Evolutionary conservation across 2,888 invertebrate species (phyloP).

Genomic region (Noctua janthina): DNA sequence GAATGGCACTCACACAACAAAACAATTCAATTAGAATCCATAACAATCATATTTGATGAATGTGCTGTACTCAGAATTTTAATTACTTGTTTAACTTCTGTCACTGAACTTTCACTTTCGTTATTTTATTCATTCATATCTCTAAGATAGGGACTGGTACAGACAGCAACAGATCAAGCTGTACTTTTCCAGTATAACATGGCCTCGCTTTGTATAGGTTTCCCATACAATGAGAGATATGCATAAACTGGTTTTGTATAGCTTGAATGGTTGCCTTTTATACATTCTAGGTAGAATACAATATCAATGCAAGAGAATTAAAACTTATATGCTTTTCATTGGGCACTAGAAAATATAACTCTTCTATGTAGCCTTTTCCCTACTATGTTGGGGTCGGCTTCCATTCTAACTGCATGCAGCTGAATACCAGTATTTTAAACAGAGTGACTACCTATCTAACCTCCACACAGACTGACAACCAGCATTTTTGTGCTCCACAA

Average conservation of each 20-base stretch:
- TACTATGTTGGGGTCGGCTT: background rate
- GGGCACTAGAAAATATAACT: background rate
- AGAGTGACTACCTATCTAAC: background rate
- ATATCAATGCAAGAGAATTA: background rate
- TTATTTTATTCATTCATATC: background rate
- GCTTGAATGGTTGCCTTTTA: too few relatives aligned
- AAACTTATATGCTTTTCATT: background rate
- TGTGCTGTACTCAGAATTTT: conserved; percentile 11
- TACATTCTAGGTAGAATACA: background rate
- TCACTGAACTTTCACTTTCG: conserved; percentile 17
- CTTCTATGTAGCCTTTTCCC: too few relatives aligned
- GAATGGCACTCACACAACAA: background rate
- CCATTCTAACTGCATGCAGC: background rate
- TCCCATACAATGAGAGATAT: too few relatives aligned
- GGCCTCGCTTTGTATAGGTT: too few relatives aligned
- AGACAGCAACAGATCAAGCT: too few relatives aligned
- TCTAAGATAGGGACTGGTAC: conserved; percentile 8
- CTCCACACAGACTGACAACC: background rate
- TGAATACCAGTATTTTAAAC: background rate
- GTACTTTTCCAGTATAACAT: too few relatives aligned
- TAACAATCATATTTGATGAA: conserved; percentile 22
- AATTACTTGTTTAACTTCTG: conserved; percentile 21
- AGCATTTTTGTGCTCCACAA: background rate
- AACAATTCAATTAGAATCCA: background rate
- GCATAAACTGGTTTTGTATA: too few relatives aligned